phyloP scores from a whole-genome alignment of 53 echinoderm and acorn worm genomes.

The Arbacia lixula region DNA sequence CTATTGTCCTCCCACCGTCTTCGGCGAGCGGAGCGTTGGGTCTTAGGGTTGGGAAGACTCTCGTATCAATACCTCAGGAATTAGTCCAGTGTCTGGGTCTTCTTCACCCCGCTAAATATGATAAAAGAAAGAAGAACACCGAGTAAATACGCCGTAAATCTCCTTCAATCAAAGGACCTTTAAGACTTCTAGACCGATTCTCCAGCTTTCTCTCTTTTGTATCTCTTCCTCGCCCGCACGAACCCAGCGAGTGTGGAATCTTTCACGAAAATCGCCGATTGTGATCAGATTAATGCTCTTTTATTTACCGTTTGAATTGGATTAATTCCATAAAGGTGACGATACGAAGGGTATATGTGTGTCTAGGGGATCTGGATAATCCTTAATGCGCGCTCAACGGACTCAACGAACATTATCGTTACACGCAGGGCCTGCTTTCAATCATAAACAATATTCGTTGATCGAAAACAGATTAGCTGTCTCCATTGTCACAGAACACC shows the following conservation, averaged over 20 bases:
- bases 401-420: constrained; percentile 23
- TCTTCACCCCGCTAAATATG: not conserved
- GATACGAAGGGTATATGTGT: no score
- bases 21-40: constrained; percentile 29
- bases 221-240: not conserved
- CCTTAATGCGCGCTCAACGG: not conserved
- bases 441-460: no score
- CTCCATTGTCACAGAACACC: no score
- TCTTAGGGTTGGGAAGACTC: constrained; percentile 27
- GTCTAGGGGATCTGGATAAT: no score
- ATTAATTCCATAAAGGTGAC: constrained; percentile 11
- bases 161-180: not conserved
- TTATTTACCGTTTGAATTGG: constrained; percentile 47
- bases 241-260: no score
- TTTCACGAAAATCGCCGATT: constrained; percentile 24
- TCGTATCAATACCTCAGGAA: constrained; percentile 21
- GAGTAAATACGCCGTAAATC: not conserved
- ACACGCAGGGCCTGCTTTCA: no score
- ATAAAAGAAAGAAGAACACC: not conserved
- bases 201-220: not conserved
- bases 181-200: constrained; percentile 9
- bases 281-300: constrained; percentile 41
- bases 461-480: no score
- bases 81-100: constrained; percentile 18
- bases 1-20: constrained; percentile 10